Evolutionary conservation across 1,140 invertebrate species (phyloP), one percentile per base, ranked within the genome.

Genomic region (Lanistes nyassanus): DNA sequence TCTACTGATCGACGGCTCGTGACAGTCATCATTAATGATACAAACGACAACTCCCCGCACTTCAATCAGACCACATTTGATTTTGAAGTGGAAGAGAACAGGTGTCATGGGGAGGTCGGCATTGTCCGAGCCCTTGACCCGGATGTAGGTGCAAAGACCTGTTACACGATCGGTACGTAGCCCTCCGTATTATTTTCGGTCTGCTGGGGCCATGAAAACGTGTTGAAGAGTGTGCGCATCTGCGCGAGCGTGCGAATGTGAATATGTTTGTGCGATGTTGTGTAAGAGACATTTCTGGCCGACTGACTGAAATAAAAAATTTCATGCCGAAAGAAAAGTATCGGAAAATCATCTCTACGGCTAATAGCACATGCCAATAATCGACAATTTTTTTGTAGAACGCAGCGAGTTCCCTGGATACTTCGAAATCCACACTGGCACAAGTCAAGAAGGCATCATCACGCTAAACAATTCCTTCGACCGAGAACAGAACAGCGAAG

Each of bases 1-100:
- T 9, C 29, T 11, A 31, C 69, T 23, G n/a, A 6, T 7, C 51
- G 29, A 21, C 5, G 3, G 0, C 37, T 0, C 0, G 11, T 77
- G n/a, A 75, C 39, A 7, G 75, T 80, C 37, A 34, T 68, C 23
- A 55, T 80, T 21, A 51, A 37, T 23, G 79, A 80, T 62, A 42
- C 70, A 23, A 80, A 80, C 64, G 76, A 80, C 47, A 67, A 80
- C 39, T 42, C 62, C n/a, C 76, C 79, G 29, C 23, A 29, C 26
- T 80, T 80, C 60, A 56, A 74, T 51, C 26, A 34, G n/a, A 65
- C 16, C 34, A 6, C 21, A 6, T 47, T 34, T 26, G 23, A 19
- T 21, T 77, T 76, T 42, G n/a, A 7, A n/a, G 76, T 80, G 26
- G 19, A n/a, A 0, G 79, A 80, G 31, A 72, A 70, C 34, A 21